Conservation (phyloP, 2,888 invertebrate species). For the Drosophila pseudotalamancana region DNA sequence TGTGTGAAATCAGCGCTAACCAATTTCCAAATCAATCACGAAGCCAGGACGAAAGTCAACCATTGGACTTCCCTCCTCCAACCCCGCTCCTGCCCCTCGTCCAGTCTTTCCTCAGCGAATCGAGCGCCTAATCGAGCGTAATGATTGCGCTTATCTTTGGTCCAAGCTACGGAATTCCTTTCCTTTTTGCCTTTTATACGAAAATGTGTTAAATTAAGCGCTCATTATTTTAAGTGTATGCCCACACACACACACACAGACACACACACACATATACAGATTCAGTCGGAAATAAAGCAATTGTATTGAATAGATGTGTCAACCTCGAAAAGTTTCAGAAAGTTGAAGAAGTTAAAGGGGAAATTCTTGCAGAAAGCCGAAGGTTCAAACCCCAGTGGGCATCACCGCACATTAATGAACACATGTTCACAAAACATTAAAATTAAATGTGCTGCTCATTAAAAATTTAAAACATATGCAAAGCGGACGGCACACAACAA, state of each 20-base stretch:
- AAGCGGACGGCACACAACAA: slow-evolving; percentile 33
- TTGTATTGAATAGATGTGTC: slow-evolving; percentile 47
- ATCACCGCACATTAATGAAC: slow-evolving; percentile 64
- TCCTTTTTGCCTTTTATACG: neutral
- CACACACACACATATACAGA: slow-evolving; percentile 8
- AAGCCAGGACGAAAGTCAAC: slow-evolving; percentile 4
- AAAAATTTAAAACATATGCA: slow-evolving; percentile 67
- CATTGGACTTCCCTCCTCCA: neutral
- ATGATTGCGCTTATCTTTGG: slow-evolving; percentile 72
- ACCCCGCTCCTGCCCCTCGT: neutral
- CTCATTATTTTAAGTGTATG: slow-evolving; percentile 75
- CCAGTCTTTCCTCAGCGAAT: slow-evolving; percentile 25
- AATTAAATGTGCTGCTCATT: slow-evolving; percentile 74
- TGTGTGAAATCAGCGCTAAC: slow-evolving; percentile 77
- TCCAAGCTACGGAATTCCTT: slow-evolving; percentile 36
- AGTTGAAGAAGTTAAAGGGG: slow-evolving; percentile 17
- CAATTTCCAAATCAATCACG: slow-evolving; percentile 76
- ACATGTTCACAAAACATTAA: slow-evolving; percentile 73
- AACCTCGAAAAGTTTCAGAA: slow-evolving; percentile 6
- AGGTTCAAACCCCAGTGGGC: slow-evolving; percentile 14
- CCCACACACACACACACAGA: slow-evolving; percentile 4
- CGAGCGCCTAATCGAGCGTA: slow-evolving; percentile 72
- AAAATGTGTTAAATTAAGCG: slow-evolving; percentile 75
- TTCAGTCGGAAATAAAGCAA: slow-evolving; percentile 14
- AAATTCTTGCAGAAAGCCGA: slow-evolving; percentile 18